Base-by-base conservation (phyloP, 2,888 invertebrate species). In the Polydrusus cervinus region DNA sequence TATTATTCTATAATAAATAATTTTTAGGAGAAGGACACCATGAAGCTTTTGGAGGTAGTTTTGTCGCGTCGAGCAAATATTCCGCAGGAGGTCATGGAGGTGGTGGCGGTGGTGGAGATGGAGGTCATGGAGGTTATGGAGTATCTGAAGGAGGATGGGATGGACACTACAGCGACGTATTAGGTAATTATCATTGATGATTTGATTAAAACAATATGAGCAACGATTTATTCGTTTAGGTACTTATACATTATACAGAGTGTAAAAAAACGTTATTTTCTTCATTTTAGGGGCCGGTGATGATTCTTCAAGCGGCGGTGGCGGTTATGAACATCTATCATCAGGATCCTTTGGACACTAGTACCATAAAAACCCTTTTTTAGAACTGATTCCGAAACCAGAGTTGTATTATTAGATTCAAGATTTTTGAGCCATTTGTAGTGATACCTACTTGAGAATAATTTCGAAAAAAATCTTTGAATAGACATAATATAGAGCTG, bases 51-150 rank as follows among this genome's bases (percentile, higher is more conserved):
- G 82, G 82, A 45, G 82, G 82, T 16, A 82, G 82, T 64, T 82
- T 82, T 75, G 82, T 82, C 38, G 82, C 81, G 8, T 82, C 82
- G 8, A 78, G 81, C 68, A 82, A 82, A 74, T 81, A 82, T 74
- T 81, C 81, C 53, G 79, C 80, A 18, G 80, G 78, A 11, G 81
- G 80, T 6, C 79, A 79, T 47, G 80, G 78, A 11, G 80, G 79
- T 18, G 80, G 76, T 73, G 78, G 10, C 6, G 78, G 77, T 10
- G 80, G 79, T 20, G 79, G 75, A 11, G 78, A 74, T 8, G 78
- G 76, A n/a, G 78, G 77, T 7, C 76, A 78, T 68, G 78, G 76
- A 6, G 76, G 78, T 9, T 78, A 79, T 47, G 78, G 78, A 11
- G 78, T 72, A 10, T 69, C 66, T 11, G 78, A 75, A 40, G 78